Base-by-base conservation (phyloP, 2,113 vertebrate genomes). In the Solea solea region DNA sequence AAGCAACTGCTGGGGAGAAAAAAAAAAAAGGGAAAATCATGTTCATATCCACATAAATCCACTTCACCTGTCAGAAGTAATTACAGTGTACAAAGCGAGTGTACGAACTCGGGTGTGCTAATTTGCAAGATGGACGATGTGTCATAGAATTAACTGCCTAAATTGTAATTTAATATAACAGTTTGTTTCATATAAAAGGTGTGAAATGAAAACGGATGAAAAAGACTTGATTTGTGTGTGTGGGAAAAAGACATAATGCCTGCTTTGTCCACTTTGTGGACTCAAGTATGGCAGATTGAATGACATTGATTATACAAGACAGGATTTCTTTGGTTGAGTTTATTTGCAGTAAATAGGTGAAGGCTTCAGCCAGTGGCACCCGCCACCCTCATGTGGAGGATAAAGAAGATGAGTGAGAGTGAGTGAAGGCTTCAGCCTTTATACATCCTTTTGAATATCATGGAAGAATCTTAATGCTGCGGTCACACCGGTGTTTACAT, bases 51-150 rank as follows among this genome's bases (percentile, higher is more conserved):
- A 28, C 42, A 61, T 25, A 56, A 46, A 69, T 52, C 50, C 64
- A 16, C 64, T 15, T 10, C 74, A 77, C 55, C 74, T 73, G 69
- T 61, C 74, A 55, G 34, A 27, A 16, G 59, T 51, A 55, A 69
- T 82, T 64, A 64, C 39, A 55, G 8, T 16, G 21, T 40, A 9
- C 34, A 50, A 69, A 61, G 54, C 45, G 39, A 56, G 27, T 5
- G 56, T 25, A 21, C 34, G 69, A 54, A 69, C 65, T 53, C 27
- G 8, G 54, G 27, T 15, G 25, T 11, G 40, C 42, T 73, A n/a
- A 60, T 77, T 73, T 73, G 39, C 64, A 40, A 56, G 44, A 65
- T 57, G 67, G 39, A 66, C 53, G 40, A 34, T 64, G 28, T 50
- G 55, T 66, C 34, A 59, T 76, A 54, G 27, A 56, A 62, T 63